phyloP scores from a whole-genome alignment of 1,140 invertebrate species.

The Camponotus vicinus region DNA sequence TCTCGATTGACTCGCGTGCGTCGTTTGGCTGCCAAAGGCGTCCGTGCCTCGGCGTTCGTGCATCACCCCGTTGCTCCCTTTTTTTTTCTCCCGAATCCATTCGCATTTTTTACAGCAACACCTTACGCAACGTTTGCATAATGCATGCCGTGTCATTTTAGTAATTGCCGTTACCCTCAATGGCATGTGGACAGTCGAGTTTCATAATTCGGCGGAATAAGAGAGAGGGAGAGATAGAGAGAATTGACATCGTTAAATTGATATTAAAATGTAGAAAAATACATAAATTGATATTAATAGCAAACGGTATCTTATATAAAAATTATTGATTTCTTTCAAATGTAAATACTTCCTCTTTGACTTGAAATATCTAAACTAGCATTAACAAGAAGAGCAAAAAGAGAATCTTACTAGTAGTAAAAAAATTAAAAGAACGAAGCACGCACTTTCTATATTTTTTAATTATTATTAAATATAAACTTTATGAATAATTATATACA shows the following conservation, averaged over 20 bases:
- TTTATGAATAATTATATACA: too few relatives aligned
- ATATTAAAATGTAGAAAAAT: too few relatives aligned
- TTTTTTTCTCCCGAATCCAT: background rate
- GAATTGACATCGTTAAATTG: background rate
- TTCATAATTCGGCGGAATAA: constrained; percentile 3
- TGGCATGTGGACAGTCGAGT: background rate
- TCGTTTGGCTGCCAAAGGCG: background rate
- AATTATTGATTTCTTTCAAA: too few relatives aligned
- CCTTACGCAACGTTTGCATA: constrained; percentile 37
- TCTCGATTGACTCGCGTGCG: background rate
- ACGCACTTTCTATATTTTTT: too few relatives aligned
- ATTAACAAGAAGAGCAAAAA: too few relatives aligned
- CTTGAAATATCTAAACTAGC: too few relatives aligned
- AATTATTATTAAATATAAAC: too few relatives aligned
- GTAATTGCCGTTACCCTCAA: background rate
- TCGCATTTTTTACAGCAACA: background rate
- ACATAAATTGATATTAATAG: too few relatives aligned
- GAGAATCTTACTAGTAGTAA: too few relatives aligned
- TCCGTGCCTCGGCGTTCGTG: background rate
- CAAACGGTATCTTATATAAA: too few relatives aligned
- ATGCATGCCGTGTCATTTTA: background rate
- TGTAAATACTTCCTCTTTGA: too few relatives aligned
- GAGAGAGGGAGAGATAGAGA: background rate
- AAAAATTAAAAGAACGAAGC: too few relatives aligned
- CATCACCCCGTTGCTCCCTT: background rate